Percentiles rank a stretch among this genome's conserved stretches.
These are phyloP conservation scores for Cephus nigrinus DNA, from an alignment of 2,888 invertebrate species.

Conservation along the genomic window DNA sequence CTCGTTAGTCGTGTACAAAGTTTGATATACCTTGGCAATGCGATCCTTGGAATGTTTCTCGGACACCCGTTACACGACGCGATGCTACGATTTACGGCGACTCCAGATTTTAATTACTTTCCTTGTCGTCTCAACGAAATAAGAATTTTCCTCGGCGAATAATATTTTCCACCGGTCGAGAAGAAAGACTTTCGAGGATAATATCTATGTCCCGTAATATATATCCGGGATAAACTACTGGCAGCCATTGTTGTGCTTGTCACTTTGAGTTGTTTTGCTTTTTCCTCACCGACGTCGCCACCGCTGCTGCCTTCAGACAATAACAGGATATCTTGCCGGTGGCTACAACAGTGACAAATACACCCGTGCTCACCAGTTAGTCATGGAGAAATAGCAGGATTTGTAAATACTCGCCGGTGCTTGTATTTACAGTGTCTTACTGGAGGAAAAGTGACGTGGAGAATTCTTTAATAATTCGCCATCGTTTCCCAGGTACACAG, in stretches of 20 bases:
- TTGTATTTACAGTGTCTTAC: neutral
- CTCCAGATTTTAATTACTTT: neutral
- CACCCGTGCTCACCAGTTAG: neutral
- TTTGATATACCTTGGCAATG: neutral
- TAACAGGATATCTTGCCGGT: neutral
- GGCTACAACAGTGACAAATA: neutral
- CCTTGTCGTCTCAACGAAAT: neutral
- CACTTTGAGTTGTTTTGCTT: neutral
- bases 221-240: conserved; percentile 12
- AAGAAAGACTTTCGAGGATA: neutral
- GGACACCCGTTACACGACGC: neutral
- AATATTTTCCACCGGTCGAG: neutral
- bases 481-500: neutral
- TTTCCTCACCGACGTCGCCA: neutral
- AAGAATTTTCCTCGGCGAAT: neutral
- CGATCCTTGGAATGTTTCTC: neutral
- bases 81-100: neutral
- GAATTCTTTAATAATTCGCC: neutral
- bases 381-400: neutral
- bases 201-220: conserved; percentile 11
- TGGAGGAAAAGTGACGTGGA: neutral
- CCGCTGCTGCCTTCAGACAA: neutral
- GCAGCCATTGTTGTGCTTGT: neutral
- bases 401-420: neutral
- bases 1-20: neutral